Evolutionary conservation across 2,888 invertebrate genomes (phyloP), one percentile per base, ranked within the genome.

Genomic region (Chironomus tentans): DNA sequence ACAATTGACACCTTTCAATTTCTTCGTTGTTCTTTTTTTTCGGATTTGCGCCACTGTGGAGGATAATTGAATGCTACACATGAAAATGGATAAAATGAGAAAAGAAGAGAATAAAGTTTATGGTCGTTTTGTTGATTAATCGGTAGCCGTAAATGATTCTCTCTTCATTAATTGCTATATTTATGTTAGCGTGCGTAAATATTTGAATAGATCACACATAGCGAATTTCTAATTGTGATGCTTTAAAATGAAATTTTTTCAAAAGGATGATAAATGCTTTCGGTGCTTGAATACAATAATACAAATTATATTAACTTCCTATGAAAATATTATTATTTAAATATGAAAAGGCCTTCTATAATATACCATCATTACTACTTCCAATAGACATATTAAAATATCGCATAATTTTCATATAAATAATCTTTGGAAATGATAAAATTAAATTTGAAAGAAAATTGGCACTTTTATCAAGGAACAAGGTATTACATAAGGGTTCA

Each of bases 1-100:
- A 70, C 70, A 70, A 70, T 70, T 70, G 70, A 70, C 70, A 70
- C 70, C 70, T 70, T 47, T 15, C 47, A 48, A 47, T 48, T 70
- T 47, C 70, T 47, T 70, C n/a, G 15, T 70, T 65, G 65, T 24
- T 65, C 65, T 65, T 24, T 65, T 65, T 24, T 65, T 21, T 65
- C 24, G 65, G 12, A 24, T 24, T n/a, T 22, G 22, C 10, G 62
- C 18, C 18, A 21, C 13, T 65, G 18, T 15, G 7, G n/a, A 7
- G 15, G 56, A 18, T 56, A 18, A 15, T 15, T 18, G 56, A 56
- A 56, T 6, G 56, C 18, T 56, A 56, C 38, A 38, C 7, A 38
- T 38, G 38, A 38, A 38, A 38, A 38, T 38, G 38, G 10, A 38
- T 38, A 38, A 38, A 38, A 38, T 38, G 10, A 38, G 38, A 38